These are phyloP conservation scores for Drosophila seclusa DNA, from an alignment of 2,888 invertebrate genomes.

Conservation along the genomic window DNA sequence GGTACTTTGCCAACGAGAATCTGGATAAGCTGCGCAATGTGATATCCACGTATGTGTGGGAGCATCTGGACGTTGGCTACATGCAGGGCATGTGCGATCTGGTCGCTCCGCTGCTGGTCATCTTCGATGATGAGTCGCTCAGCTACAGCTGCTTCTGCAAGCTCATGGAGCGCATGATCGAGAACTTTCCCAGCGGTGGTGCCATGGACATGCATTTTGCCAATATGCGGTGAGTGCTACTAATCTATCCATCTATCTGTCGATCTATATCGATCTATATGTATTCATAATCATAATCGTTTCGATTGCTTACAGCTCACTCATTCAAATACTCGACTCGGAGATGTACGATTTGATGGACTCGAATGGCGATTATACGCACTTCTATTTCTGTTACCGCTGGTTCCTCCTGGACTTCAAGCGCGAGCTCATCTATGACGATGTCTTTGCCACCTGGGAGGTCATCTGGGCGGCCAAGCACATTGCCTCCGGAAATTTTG, in stretches of 20 bases:
- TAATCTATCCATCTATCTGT: slow-evolving; percentile 1
- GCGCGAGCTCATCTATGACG: slow-evolving; percentile 95
- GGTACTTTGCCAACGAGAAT: slow-evolving; percentile 95
- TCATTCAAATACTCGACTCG: slow-evolving; percentile 95
- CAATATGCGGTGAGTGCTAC: slow-evolving; percentile 90
- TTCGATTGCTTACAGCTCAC: slow-evolving; percentile 86
- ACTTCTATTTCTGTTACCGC: slow-evolving; percentile 98
- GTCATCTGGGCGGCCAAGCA: slow-evolving; percentile 97
- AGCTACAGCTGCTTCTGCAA: slow-evolving; percentile 96
- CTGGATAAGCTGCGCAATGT: slow-evolving; percentile 96
- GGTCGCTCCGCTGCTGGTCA: slow-evolving; percentile 95
- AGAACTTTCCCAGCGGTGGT: slow-evolving; percentile 96
- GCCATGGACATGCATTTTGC: slow-evolving; percentile 98
- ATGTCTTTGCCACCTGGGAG: slow-evolving; percentile 98
- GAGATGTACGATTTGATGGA: slow-evolving; percentile 98
- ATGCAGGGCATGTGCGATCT: slow-evolving; percentile 99
- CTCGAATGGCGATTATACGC: slow-evolving; percentile 97
- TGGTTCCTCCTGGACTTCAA: slow-evolving; percentile 99
- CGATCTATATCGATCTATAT: not conserved
- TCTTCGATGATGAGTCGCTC: slow-evolving; percentile 95
- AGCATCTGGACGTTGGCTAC: slow-evolving; percentile 96
- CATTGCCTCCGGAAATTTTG: slow-evolving; percentile 94
- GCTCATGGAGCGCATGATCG: slow-evolving; percentile 95
- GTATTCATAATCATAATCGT: not conserved
- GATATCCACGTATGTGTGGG: slow-evolving; percentile 97